phyloP scores from a whole-genome alignment of 2,113 vertebrate species.

The Apaloderma vittatum region DNA sequence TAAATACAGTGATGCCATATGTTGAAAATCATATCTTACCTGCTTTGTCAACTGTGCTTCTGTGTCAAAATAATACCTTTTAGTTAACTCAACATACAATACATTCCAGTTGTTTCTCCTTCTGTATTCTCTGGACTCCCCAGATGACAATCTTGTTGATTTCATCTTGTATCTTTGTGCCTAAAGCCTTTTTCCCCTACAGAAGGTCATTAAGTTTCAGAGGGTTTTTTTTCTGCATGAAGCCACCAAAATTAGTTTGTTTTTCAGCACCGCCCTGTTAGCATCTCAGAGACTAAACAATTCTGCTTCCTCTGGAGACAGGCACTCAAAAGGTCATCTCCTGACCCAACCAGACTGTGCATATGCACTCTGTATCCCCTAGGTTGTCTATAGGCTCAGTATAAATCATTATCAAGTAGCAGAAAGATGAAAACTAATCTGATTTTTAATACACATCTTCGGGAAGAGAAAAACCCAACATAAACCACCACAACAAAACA shows the following conservation, averaged over 20 bases:
- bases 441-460: not conserved
- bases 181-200: constrained; percentile 48
- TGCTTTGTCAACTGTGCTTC: not conserved
- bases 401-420: not conserved
- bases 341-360: not conserved
- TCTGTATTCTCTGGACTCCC: not conserved
- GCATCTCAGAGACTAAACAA: constrained; percentile 30
- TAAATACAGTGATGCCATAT: not conserved
- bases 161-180: constrained; percentile 49
- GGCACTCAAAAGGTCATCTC: constrained; percentile 20
- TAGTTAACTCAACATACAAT: not conserved
- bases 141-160: constrained; percentile 47
- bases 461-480: not conserved
- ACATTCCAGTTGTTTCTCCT: not conserved
- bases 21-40: not conserved
- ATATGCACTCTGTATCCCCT: not conserved
- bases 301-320: constrained; percentile 20
- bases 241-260: constrained; percentile 47
- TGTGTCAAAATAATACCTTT: constrained; percentile 39
- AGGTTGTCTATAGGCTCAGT: not conserved
- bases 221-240: constrained; percentile 11
- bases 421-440: not conserved
- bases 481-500: not conserved
- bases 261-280: not conserved
- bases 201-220: constrained; percentile 62